phyloP scores from a whole-genome alignment of 2,113 vertebrate species.

The Anser brachyrhynchus region DNA sequence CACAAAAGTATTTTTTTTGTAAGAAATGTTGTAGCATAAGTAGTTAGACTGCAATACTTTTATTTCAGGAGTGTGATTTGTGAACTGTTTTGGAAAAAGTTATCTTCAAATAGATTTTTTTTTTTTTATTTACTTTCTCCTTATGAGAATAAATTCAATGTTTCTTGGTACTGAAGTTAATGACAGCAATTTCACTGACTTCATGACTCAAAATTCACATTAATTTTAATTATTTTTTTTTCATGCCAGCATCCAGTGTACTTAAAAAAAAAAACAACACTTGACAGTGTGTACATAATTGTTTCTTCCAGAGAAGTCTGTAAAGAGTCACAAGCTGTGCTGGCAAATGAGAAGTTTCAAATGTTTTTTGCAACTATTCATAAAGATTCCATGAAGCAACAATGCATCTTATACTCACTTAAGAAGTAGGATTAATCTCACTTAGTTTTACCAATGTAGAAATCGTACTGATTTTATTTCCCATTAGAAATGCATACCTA shows the following conservation, averaged over 20 bases:
- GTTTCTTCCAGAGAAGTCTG: not conserved
- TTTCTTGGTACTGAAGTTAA: not conserved
- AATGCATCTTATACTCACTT: not conserved
- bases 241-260: not conserved
- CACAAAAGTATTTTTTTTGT: not conserved
- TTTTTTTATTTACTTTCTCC: not conserved
- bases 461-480: not conserved
- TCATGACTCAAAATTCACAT: not conserved
- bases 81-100: not conserved
- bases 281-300: not conserved
- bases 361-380: not conserved
- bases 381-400: not conserved
- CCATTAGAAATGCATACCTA: not conserved
- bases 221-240: not conserved
- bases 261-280: not conserved
- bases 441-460: not conserved
- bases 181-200: not conserved
- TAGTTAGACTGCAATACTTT: not conserved
- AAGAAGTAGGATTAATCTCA: not conserved
- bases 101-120: not conserved
- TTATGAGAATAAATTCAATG: not conserved
- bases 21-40: not conserved
- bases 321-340: not conserved
- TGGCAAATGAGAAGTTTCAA: not conserved
- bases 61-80: not conserved